Conservation (phyloP, 1,140 invertebrate species). For the Chymomyza costata region DNA sequence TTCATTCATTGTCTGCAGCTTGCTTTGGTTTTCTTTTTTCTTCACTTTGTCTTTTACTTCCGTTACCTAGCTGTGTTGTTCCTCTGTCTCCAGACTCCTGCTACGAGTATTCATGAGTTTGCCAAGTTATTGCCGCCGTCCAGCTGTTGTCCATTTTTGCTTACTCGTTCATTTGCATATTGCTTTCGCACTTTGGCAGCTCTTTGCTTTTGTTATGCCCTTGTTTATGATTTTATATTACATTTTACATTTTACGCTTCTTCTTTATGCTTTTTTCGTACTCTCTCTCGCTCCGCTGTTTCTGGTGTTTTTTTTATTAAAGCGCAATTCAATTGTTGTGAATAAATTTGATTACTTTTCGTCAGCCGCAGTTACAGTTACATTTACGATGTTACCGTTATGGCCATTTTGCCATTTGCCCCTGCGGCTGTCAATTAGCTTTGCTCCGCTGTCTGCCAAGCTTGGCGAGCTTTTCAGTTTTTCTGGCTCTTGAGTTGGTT, state of each 20-base stretch:
- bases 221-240: slow-evolving; percentile 59
- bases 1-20: neutral
- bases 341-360: slow-evolving; percentile 67
- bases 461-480: too few relatives aligned
- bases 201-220: slow-evolving; percentile 56
- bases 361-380: slow-evolving; percentile 22
- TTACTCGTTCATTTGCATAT: slow-evolving; percentile 69
- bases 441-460: neutral
- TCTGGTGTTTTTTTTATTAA: slow-evolving; percentile 36
- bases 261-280: too few relatives aligned
- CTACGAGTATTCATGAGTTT: slow-evolving; percentile 46
- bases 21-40: slow-evolving; percentile 2
- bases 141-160: slow-evolving; percentile 56
- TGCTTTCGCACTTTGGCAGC: slow-evolving; percentile 48
- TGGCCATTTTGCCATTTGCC: neutral
- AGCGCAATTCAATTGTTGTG: slow-evolving; percentile 55
- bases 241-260: slow-evolving; percentile 22
- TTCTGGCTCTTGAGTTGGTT: too few relatives aligned
- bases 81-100: neutral
- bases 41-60: slow-evolving; percentile 1
- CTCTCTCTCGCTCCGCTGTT: neutral
- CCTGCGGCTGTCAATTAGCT: slow-evolving; percentile 48
- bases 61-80: neutral
- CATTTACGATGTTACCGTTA: slow-evolving; percentile 5
- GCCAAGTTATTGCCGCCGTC: slow-evolving; percentile 20